These are phyloP conservation scores for Elachura formosa DNA, from an alignment of 2,113 vertebrate species.

Conservation along the genomic window DNA sequence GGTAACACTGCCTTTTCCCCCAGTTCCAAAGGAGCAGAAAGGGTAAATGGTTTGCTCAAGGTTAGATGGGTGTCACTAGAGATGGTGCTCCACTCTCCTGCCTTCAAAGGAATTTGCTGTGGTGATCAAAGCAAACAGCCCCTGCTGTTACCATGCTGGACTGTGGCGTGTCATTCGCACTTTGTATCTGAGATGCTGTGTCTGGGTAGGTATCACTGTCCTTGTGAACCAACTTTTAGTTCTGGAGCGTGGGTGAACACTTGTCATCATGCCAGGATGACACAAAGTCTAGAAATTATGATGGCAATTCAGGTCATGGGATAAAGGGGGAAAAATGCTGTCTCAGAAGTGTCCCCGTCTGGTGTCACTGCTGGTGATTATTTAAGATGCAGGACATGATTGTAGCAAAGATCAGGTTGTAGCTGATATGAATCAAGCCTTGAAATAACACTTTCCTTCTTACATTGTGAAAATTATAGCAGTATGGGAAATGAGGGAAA, in stretches of 20 bases:
- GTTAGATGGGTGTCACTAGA: not conserved
- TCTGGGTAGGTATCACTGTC: conserved; percentile 5
- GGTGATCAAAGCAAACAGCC: not conserved
- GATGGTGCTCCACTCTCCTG: not conserved
- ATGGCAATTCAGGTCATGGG: conserved; percentile 47
- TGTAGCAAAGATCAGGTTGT: conserved; percentile 42
- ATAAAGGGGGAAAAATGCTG: conserved; percentile 1
- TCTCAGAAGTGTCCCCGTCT: not conserved
- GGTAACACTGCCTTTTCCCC: not conserved
- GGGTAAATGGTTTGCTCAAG: not conserved
- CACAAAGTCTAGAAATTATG: conserved; percentile 52
- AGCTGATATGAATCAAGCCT: conserved; percentile 45
- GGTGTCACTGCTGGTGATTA: not conserved
- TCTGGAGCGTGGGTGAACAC: not conserved
- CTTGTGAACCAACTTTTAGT: not conserved
- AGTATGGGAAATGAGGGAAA: conserved; percentile 41
- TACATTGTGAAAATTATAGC: conserved; percentile 27
- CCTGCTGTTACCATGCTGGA: not conserved
- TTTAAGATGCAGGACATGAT: conserved; percentile 9
- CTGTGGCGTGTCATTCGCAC: not conserved
- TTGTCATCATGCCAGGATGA: conserved; percentile 28
- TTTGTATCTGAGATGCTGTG: not conserved
- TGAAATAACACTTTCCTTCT: conserved; percentile 52
- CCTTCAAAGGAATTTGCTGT: not conserved
- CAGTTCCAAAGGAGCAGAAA: not conserved